phyloP scores from a whole-genome alignment of 1,140 invertebrate genomes.

The Mizuhopecten yessoensis region DNA sequence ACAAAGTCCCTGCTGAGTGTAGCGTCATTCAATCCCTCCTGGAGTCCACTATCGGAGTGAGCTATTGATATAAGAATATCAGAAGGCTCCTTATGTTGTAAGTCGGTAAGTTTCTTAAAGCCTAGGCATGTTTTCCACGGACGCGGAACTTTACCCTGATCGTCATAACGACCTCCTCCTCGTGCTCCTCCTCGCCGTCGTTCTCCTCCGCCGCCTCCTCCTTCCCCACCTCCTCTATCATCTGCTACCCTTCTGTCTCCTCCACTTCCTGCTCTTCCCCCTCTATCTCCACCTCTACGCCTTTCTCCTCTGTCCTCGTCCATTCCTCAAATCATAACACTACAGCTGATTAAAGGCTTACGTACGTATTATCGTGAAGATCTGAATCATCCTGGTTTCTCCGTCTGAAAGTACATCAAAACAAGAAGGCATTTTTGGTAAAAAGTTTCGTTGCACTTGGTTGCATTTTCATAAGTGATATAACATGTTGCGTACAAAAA shows the following conservation, averaged over 20 bases:
- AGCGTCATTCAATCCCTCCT: slow-evolving; percentile 13
- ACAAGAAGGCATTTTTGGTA: too few species aligned
- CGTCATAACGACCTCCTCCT: neutral
- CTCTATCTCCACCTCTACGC: neutral
- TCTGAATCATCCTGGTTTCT: too few species aligned
- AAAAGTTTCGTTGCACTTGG: too few species aligned
- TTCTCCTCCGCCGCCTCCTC: neutral
- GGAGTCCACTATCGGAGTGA: neutral
- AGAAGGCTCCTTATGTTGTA: slow-evolving; percentile 33
- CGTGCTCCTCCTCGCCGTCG: neutral
- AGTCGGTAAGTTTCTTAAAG: neutral
- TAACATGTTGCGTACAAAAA: too few species aligned
- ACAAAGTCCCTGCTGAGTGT: neutral
- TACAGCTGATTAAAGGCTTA: too few species aligned
- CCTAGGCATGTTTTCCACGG: slow-evolving; percentile 27
- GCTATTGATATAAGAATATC: slow-evolving; percentile 16
- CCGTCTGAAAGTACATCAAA: too few species aligned
- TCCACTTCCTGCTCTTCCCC: neutral
- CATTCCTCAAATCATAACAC: neutral
- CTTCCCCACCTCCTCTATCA: neutral
- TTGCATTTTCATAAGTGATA: too few species aligned
- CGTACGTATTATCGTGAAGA: too few species aligned
- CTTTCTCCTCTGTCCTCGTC: neutral
- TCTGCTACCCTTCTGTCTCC: neutral
- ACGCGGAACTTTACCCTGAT: neutral